Base-by-base conservation (phyloP, 2,888 invertebrate species). In the Lepidochitona cinerea region DNA sequence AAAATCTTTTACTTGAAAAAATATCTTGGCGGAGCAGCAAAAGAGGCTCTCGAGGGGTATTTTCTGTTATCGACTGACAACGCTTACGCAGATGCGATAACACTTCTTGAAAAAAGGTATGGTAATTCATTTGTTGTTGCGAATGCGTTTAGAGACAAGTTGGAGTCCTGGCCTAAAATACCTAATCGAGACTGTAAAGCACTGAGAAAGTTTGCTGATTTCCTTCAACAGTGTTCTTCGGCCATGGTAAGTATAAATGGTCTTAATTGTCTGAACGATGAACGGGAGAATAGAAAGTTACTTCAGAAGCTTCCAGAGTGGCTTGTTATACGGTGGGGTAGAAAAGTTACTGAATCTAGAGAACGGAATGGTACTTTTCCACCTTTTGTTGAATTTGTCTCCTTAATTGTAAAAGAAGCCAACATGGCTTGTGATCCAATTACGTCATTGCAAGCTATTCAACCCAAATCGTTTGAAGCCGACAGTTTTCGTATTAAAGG, bases 1-100 rank as follows among this genome's bases (percentile, higher is more conserved):
- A 78, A 66, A 37, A 71, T 81, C 0, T 77, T 75, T 65, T 77
- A 79, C 37, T 49, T 80, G 36, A 79, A 78, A 37, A 75, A 70
- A 37, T 81, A 81, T 67, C 49, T 79, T 18, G 74, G 68, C 29
- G 81, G 79, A 18, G 65, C 41, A 37, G 79, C 81, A 65, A 71
- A 65, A 18, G 68, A 74, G 37, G 74, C 77, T 0, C 70, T 82
- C 2, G 77, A 79, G 5, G 81, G 76, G 23, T 79, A 72, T 49
- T 76, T 81, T 33, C 72, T 74, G 29, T 65, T 78, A 26, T 59
- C 68, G 18, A 75, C 77, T 64, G 37, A 52, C 0, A 53, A 71
- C 5, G 78, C 79, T 23, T 80, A 71, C 53, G 70, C 59, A 32
- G 73, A 72, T 32, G 78, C 76, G 6, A 72, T 52, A 37, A 35